Base-by-base conservation (phyloP, 2,113 vertebrate genomes). In the Neotoma lepida region DNA sequence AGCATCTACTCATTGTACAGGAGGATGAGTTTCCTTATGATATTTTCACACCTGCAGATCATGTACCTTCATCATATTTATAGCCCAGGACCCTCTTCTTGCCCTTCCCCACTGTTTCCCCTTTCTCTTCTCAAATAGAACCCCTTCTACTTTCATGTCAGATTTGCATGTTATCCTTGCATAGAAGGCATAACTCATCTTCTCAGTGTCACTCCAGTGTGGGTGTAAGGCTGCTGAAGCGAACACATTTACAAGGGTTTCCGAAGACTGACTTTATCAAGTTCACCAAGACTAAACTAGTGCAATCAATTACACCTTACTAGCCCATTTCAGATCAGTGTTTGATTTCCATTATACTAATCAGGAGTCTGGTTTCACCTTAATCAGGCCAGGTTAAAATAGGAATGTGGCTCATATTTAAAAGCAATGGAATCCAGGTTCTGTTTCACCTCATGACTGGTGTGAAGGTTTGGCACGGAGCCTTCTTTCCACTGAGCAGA, bases 371-470 rank as follows among this genome's bases (percentile, higher is more conserved):
- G 26, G 74, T 95, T 92, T 96, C 86, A 94, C 70, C 85, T 80
- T 64, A 95, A 92, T 87, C 63, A 80, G 73, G 70, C 41, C 30
- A 89, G 20, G 64, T 3, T 92, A 94, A 96, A 89, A 71, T 0
- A 95, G 94, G 92, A 93, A 96, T 96, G 92, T 5, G 93, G 95
- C 89, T 93, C 80, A 70, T 76, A 80, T 78, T 91, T 87, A 94
- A 94, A 96, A 95, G 88, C 76, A 97, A 95, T 39, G 58, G 96
- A 90, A 80, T 81, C 86, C 94, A 95, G 96, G 74, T 71, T 77
- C 6, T 77, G 94, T 96, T 95, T 96, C 94, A 91, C 71, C 84
- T 89, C 92, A 81, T 81, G 80, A 61, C 54, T 93, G 17, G 73
- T 80, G 44, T 85, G 81, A 82, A 84, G 92, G 41, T 87, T 80